Evolutionary conservation across 2,797 vertebrate species (phyloP).

Genomic region (Pangasius sanitwongsei): DNA sequence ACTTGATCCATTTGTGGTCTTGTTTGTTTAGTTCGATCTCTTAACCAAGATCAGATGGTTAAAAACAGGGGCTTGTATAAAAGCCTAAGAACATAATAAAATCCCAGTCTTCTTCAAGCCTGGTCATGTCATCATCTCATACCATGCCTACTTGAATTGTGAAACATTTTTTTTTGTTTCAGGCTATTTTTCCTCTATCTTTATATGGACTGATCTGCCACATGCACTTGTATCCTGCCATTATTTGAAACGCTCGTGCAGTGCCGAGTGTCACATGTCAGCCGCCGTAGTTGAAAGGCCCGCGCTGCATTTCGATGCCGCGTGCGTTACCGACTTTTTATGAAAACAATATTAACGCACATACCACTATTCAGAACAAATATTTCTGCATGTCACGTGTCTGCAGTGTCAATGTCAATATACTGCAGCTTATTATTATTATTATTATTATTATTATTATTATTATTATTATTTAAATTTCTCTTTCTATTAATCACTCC

Average conservation of each 20-base stretch:
- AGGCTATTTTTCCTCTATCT: not conserved
- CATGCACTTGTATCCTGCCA: constrained; percentile 43
- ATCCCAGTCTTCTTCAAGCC: not conserved
- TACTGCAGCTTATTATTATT: not conserved
- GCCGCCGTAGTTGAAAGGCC: constrained; percentile 30
- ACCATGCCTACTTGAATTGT: not conserved
- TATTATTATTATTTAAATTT: not conserved
- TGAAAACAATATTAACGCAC: too few species aligned
- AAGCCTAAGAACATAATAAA: not conserved
- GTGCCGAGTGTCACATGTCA: constrained; percentile 28
- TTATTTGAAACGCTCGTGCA: constrained; percentile 36
- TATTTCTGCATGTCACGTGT: not conserved
- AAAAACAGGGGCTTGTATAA: constrained; percentile 5
- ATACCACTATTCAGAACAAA: not conserved
- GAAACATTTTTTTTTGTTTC: not conserved
- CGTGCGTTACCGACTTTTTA: not conserved
- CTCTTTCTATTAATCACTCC: not conserved
- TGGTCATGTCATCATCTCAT: not conserved
- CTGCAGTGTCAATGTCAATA: not conserved
- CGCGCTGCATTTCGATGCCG: not conserved
- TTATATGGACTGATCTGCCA: constrained; percentile 23
- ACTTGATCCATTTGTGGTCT: constrained; percentile 32
- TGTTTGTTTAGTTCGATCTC: constrained; percentile 22
- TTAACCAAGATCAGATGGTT: constrained; percentile 39
- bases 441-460: not conserved